Base-by-base conservation (phyloP, 2,888 invertebrate genomes). In the Diaphora mendica region DNA sequence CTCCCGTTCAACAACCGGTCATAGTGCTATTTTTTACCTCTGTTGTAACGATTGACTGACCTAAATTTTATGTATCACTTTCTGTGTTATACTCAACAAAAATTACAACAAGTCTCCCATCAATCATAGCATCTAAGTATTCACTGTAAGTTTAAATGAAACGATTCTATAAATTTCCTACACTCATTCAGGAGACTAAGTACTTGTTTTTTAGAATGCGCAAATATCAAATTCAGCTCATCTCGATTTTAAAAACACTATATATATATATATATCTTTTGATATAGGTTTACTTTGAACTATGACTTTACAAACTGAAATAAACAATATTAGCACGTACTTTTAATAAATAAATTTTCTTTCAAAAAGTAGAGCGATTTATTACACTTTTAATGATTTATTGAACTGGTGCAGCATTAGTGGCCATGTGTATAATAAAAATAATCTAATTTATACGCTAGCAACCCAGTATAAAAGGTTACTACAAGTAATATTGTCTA, bases 401-500 rank as follows among this genome's bases (percentile, higher is more conserved):
- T 94, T 84, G 86, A 85, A 89, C 88, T 88, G 79, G 87, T 90
- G 89, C 90, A 91, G 82, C 87, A 92, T 91, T 91, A 90, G 80
- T 81, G 77, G 82, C 89, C 93, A 94, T 94, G 91, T 94, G 94
- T 91, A 90, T 88, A 93, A 91, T 90, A 93, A 92, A 93, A 91
- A 93, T 92, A 93, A 94, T 94, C 90, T 90, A 94, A 94, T 94
- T 95, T 95, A 93, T 93, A 94, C 94, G 90, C 94, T 90, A 91
- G 86, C 90, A 89, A 86, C 89, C 91, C 81, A 86, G 84, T 80
- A 90, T 86, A 88, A 87, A 88, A 86, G 86, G 81, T 30, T 74
- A 75, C 85, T 84, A 86, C 86, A 89, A 83, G 88, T 87, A 89
- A 90, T 90, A 91, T 91, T 89, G 88, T 89, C 87, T 86, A 81